Evolutionary conservation across 2,113 vertebrate genomes (phyloP).

Genomic region (Excalfactoria chinensis): DNA sequence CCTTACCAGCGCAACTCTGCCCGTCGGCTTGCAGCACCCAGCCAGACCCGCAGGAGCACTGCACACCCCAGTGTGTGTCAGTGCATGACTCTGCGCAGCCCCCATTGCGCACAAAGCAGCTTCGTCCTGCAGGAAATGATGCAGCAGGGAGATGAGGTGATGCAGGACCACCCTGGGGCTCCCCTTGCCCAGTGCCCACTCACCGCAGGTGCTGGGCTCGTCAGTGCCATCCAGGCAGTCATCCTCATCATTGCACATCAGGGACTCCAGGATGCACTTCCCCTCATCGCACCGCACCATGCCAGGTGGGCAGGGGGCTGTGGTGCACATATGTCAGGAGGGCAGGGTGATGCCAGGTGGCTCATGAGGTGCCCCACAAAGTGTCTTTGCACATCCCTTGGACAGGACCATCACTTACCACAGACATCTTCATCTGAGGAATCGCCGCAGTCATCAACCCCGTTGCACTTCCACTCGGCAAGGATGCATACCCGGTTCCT

Average conservation of each 20-base stretch:
- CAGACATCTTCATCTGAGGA: constrained; percentile 86
- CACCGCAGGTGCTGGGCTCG: constrained; percentile 74
- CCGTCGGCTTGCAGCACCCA: constrained; percentile 79
- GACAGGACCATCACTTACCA: constrained; percentile 16
- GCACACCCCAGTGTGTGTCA: constrained; percentile 81
- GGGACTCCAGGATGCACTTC: constrained; percentile 74
- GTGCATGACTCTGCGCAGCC: constrained; percentile 84
- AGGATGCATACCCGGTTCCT: constrained; percentile 84
- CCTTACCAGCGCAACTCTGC: constrained; percentile 83
- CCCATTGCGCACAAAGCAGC: constrained; percentile 82
- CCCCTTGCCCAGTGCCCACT: neutral
- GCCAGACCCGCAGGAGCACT: constrained; percentile 82
- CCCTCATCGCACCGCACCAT: constrained; percentile 67
- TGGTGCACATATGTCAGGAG: neutral
- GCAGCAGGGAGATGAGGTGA: neutral
- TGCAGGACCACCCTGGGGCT: neutral
- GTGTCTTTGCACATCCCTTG: neutral
- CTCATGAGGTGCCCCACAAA: neutral
- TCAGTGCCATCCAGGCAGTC: constrained; percentile 76
- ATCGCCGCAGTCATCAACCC: constrained; percentile 88
- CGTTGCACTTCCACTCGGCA: constrained; percentile 88
- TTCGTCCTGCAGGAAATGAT: constrained; percentile 72
- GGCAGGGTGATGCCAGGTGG: neutral
- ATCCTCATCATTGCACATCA: constrained; percentile 69
- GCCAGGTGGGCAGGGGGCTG: constrained; percentile 69